These are phyloP conservation scores for Globodera ellingtonae DNA, from an alignment of 1,140 invertebrate species.

Conservation along the genomic window DNA sequence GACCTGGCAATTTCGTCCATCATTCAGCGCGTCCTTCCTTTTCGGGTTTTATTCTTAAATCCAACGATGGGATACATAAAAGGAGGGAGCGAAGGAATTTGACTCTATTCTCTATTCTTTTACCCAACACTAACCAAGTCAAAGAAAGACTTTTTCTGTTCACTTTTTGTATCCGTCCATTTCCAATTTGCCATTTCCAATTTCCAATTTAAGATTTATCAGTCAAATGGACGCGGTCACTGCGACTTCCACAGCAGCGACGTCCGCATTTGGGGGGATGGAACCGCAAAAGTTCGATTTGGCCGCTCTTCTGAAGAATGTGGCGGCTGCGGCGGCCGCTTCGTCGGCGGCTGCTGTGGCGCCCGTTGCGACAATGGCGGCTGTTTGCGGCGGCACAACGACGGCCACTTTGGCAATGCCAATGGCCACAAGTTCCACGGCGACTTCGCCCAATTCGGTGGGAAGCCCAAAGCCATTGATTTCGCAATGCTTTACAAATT, in stretches of 20 bases:
- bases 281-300: conserved; percentile 39
- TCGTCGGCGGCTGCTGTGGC: conserved; percentile 13
- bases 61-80: neutral
- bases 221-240: conserved; percentile 25
- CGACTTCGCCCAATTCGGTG: conserved; percentile 25
- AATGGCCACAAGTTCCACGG: conserved; percentile 1
- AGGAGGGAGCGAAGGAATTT: too few relatives aligned
- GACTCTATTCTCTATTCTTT: too few relatives aligned
- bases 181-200: neutral
- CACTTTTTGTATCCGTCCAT: neutral
- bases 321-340: conserved; percentile 28
- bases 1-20: conserved; percentile 11
- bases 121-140: too few relatives aligned
- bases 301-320: conserved; percentile 37
- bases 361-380: neutral
- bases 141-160: neutral
- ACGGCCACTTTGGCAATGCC: conserved; percentile 17
- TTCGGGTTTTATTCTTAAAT: conserved; percentile 2
- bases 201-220: neutral
- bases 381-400: neutral
- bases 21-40: neutral
- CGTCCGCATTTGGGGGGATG: conserved; percentile 17
- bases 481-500: too few relatives aligned
- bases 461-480: neutral
- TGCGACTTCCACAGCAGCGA: neutral